phyloP scores from a whole-genome alignment of 2,113 vertebrate genomes.

The Tyrannus savana region DNA sequence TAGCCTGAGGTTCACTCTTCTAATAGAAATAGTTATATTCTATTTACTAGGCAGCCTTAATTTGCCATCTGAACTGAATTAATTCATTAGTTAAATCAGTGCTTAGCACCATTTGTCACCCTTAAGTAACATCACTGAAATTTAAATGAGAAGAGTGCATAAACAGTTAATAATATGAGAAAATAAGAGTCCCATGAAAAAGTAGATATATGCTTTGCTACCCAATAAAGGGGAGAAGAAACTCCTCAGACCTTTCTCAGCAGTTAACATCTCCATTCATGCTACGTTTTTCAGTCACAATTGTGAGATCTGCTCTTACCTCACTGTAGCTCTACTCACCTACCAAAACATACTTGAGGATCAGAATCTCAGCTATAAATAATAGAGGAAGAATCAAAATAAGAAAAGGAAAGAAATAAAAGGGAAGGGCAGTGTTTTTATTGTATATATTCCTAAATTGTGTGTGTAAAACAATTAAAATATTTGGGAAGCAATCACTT shows the following conservation, averaged over 20 bases:
- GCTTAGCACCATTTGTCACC: conserved; percentile 43
- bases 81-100: conserved; percentile 71
- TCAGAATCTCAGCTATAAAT: not conserved
- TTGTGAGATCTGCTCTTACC: not conserved
- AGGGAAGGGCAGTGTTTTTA: not conserved
- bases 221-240: not conserved
- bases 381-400: not conserved
- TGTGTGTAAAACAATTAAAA: not conserved
- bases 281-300: not conserved
- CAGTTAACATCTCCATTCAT: not conserved
- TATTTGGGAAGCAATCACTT: not conserved
- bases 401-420: not conserved
- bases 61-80: conserved; percentile 60
- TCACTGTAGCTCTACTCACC: not conserved
- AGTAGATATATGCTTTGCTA: not conserved
- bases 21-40: conserved; percentile 42
- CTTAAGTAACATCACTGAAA: conserved; percentile 54
- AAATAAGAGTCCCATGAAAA: not conserved
- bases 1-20: conserved; percentile 9
- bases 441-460: not conserved
- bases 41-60: conserved; percentile 61
- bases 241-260: not conserved
- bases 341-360: not conserved
- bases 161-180: conserved; percentile 18
- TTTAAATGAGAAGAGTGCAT: conserved; percentile 54